Evolutionary conservation across 2,888 invertebrate genomes (phyloP), one percentile per base, ranked within the genome.

Genomic region (Lapara coniferarum): DNA sequence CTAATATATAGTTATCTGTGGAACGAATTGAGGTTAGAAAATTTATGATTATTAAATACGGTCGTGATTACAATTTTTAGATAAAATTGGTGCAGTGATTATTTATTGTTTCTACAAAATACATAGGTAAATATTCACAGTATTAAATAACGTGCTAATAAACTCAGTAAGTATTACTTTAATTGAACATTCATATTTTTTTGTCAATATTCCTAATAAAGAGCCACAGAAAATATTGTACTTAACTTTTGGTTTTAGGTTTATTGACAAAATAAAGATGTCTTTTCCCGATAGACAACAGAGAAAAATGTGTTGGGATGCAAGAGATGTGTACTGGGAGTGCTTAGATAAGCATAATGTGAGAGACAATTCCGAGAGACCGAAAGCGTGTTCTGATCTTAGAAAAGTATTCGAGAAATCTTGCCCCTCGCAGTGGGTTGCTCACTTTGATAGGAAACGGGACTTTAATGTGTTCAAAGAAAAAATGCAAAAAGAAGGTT

Each of bases 391-490:
- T 88, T 87, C 91, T 73, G 94, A 96, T 80, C 89, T 97, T 77
- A 95, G 97, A 75, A 95, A 96, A 90, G 76, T 95, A 67, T 98
- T 96, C 85, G 97, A 97, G 92, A 94, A 95, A 72, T 95, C 95
- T 37, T 98, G 98, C 84, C 97, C 97, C 1, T 87, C 95, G 1
- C 97, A 97, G 87, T 98, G 98, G 99, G 98, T 98, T 59, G 97
- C 97, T 85, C 98, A 99, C 92, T 99, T 99, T 89, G 98, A 98
- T 92, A 95, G 98, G 80, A 98, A 97, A 90, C 94, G 98, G 82
- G 97, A 97, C 79, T 98, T 97, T 89, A 95, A 98, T 82, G 95
- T 97, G 83, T 98, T 97, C 89, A 98, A 98, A 93, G 96, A 97
- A 80, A 96, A 96, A 94, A 96, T 98, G 88, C 96, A 97, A 83